Conservation (phyloP, 2,797 vertebrate species). For the Botia almorhae region DNA sequence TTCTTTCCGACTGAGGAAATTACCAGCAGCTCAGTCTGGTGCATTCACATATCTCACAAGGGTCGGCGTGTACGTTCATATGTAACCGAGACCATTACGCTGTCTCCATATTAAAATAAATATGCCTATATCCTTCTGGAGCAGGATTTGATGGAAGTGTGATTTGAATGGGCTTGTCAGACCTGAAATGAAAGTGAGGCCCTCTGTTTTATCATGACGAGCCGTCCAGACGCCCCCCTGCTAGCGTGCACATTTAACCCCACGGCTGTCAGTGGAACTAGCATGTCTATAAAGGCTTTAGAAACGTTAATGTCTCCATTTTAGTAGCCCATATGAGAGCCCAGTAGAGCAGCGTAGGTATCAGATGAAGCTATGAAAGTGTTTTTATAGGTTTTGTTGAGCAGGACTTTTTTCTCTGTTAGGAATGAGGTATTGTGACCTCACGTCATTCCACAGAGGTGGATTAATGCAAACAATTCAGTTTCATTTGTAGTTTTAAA, state of each 20-base stretch:
- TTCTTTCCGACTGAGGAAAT: not conserved
- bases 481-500: conserved; percentile 13
- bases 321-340: conserved; percentile 43
- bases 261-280: conserved; percentile 42
- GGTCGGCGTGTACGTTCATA: conserved; percentile 14
- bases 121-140: conserved; percentile 23
- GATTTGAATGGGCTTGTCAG: conserved; percentile 57
- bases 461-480: not conserved
- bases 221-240: conserved; percentile 55
- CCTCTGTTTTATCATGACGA: conserved; percentile 36
- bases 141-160: conserved; percentile 51
- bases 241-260: conserved; percentile 56
- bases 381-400: conserved; percentile 44
- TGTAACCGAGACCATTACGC: conserved; percentile 26
- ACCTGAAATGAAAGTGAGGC: conserved; percentile 55
- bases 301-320: conserved; percentile 49
- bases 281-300: conserved; percentile 48
- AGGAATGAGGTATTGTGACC: conserved; percentile 9
- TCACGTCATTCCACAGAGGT: not conserved
- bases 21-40: not conserved
- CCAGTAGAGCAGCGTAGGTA: conserved; percentile 35
- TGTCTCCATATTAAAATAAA: conserved; percentile 36
- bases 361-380: conserved; percentile 50
- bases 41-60: conserved; percentile 20
- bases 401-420: conserved; percentile 22